Percentiles rank a stretch among this genome's conserved stretches.
phyloP scores from a whole-genome alignment of 2,888 invertebrate genomes.

The Amphipyra berbera region DNA sequence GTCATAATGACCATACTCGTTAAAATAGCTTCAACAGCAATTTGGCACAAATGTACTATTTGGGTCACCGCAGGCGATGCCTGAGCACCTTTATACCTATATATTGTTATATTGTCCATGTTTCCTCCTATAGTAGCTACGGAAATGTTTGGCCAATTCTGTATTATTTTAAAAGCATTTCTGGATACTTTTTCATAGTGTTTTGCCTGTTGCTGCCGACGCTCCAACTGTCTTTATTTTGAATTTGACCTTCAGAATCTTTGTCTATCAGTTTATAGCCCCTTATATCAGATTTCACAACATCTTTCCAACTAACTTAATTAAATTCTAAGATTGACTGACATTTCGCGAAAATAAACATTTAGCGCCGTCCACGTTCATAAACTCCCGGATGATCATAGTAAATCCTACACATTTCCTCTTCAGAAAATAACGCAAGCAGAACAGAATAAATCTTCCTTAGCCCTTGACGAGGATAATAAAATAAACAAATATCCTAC shows the following conservation, averaged over 20 bases:
- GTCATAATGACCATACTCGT: conserved; percentile 57
- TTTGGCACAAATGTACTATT: conserved; percentile 55
- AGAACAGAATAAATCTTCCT: conserved; percentile 54
- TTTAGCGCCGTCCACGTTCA: conserved; percentile 13
- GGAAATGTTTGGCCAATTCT: conserved; percentile 6
- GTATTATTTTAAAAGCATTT: background rate
- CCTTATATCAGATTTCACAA: conserved; percentile 8
- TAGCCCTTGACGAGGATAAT: conserved; percentile 55
- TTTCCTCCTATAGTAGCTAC: conserved; percentile 5
- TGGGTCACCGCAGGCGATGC: conserved; percentile 44
- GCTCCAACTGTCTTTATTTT: background rate
- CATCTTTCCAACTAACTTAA: conserved; percentile 2
- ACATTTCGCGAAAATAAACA: conserved; percentile 18
- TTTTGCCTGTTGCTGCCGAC: background rate
- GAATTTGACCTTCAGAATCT: no score
- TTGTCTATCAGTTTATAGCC: background rate
- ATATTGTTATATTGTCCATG: conserved; percentile 10
- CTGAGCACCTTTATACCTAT: conserved; percentile 19
- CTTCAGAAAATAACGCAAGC: conserved; percentile 32
- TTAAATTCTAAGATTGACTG: conserved; percentile 13
- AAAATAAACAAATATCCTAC: conserved; percentile 59
- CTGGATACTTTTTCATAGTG: background rate
- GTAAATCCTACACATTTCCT: conserved; percentile 50
- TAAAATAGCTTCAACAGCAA: conserved; percentile 57
- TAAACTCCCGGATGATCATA: conserved; percentile 39